Evolutionary conservation across 2,113 vertebrate genomes (phyloP).

Genomic region (Eptesicus fuscus): DNA sequence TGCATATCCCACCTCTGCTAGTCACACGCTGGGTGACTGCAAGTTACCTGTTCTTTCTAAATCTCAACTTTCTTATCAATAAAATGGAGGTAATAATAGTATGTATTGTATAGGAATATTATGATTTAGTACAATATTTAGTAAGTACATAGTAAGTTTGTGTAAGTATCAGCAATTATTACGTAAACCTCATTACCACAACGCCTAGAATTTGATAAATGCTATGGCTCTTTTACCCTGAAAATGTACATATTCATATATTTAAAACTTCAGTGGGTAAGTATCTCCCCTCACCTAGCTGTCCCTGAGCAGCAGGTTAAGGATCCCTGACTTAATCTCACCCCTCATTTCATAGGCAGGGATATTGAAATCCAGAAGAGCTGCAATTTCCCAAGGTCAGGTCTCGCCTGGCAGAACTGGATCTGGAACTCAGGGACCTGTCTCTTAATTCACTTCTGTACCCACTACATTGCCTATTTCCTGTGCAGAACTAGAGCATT

Average conservation of each 20-base stretch:
- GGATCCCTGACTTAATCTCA: not conserved
- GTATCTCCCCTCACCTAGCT: not conserved
- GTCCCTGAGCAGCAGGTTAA: not conserved
- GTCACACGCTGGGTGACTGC: not conserved
- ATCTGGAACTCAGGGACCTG: not conserved
- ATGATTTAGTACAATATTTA: not conserved
- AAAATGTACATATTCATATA: not conserved
- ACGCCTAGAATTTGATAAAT: not conserved
- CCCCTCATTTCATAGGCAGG: not conserved
- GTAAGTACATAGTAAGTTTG: not conserved
- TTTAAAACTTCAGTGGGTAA: not conserved
- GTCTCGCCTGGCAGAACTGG: not conserved
- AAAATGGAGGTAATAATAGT: not conserved
- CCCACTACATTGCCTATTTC: fast-evolving
- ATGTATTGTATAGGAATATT: not conserved
- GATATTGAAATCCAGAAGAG: not conserved
- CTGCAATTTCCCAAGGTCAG: not conserved
- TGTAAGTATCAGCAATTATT: not conserved
- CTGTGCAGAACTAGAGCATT: not conserved
- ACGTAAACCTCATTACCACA: not conserved
- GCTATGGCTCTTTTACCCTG: not conserved
- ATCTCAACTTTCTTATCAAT: not conserved
- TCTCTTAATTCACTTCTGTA: not conserved
- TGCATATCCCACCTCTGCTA: not conserved
- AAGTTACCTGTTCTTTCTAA: not conserved